phyloP scores from a whole-genome alignment of 2,888 invertebrate species.

The Pandemis corylana region DNA sequence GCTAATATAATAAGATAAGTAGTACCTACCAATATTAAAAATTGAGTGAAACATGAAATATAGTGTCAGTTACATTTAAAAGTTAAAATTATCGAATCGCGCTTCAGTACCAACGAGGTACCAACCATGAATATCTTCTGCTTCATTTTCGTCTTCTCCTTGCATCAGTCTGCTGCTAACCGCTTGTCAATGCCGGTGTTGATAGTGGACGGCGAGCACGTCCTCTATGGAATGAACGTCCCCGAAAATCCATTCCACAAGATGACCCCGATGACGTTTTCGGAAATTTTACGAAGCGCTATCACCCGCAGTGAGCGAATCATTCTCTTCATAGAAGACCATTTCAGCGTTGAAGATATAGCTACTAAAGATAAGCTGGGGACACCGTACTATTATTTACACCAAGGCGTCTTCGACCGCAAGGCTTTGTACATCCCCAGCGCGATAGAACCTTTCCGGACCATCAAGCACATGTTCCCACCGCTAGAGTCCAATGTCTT shows the following conservation, averaged over 20 bases:
- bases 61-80: conserved; percentile 6
- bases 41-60: not conserved
- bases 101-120: not conserved
- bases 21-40: not conserved
- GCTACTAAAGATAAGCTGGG: conserved; percentile 59
- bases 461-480: conserved; percentile 53
- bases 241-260: conserved; percentile 61
- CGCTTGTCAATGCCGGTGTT: conserved; percentile 2
- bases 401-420: conserved; percentile 48
- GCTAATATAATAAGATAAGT: too few species aligned
- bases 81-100: not conserved
- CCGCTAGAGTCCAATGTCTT: conserved; percentile 53
- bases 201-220: conserved; percentile 7
- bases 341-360: conserved; percentile 65
- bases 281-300: conserved; percentile 54
- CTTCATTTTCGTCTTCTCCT: conserved; percentile 1
- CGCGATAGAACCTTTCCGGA: conserved; percentile 58
- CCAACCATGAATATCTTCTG: not conserved
- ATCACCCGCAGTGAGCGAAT: conserved; percentile 53
- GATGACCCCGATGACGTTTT: conserved; percentile 52
- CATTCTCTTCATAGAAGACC: conserved; percentile 66
- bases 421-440: conserved; percentile 63
- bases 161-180: not conserved
- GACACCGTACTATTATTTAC: conserved; percentile 58
- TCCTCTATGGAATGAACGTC: not conserved